Conservation (phyloP, 2,888 invertebrate genomes). For the Chouioia cunea region DNA sequence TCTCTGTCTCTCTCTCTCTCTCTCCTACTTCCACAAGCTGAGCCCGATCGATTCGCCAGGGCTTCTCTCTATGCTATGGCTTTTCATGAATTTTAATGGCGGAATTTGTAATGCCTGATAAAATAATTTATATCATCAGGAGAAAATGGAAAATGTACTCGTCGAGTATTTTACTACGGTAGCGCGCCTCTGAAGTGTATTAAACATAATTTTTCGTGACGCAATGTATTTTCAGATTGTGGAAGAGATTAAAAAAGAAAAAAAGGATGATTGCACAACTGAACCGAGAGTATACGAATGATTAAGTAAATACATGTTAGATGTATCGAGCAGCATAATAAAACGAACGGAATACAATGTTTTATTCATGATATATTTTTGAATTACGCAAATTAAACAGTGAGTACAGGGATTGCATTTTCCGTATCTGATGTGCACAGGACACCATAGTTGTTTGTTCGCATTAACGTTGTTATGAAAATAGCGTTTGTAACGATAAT, state of each 20-base stretch:
- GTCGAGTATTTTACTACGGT: neutral
- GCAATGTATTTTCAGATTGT: slow-evolving; percentile 3
- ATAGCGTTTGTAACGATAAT: slow-evolving; percentile 27
- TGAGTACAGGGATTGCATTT: neutral
- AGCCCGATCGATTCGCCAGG: slow-evolving; percentile 17
- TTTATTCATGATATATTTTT: slow-evolving; percentile 20
- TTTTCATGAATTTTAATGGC: slow-evolving; percentile 33
- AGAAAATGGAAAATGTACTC: slow-evolving; percentile 1
- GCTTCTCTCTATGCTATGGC: neutral
- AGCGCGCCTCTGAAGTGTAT: neutral
- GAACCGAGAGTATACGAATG: no score
- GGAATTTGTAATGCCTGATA: slow-evolving; percentile 21
- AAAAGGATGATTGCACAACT: neutral
- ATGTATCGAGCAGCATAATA: neutral
- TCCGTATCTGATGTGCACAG: slow-evolving; percentile 30
- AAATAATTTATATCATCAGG: slow-evolving; percentile 21
- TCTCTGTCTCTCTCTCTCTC: neutral
- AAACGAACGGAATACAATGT: slow-evolving; percentile 4
- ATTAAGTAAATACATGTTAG: no score
- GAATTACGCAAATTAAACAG: slow-evolving; percentile 30
- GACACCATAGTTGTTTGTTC: slow-evolving; percentile 17
- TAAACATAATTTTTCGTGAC: neutral
- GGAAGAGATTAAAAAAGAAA: neutral
- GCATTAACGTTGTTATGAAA: slow-evolving; percentile 27
- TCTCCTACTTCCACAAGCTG: slow-evolving; percentile 6